phyloP scores from a whole-genome alignment of 2,797 vertebrate species.

The Oreonectes daqikongensis region DNA sequence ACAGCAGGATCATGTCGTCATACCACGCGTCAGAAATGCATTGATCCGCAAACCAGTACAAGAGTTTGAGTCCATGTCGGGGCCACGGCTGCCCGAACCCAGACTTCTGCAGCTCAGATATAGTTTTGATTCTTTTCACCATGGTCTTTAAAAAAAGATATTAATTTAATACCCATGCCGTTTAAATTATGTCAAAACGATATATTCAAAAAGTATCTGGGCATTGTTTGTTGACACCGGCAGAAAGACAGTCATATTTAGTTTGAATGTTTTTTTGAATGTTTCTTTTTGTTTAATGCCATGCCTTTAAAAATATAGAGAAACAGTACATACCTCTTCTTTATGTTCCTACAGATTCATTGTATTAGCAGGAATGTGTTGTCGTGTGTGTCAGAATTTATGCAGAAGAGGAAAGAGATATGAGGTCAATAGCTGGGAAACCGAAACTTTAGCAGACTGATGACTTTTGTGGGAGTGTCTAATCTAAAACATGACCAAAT shows the following conservation, averaged over 20 bases:
- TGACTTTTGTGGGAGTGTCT: neutral
- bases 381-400: neutral
- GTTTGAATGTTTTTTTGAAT: too few relatives aligned
- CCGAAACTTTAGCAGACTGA: neutral
- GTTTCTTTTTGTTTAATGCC: neutral
- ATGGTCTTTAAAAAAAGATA: neutral
- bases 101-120: neutral
- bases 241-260: neutral
- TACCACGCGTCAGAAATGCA: neutral
- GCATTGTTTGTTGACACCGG: neutral
- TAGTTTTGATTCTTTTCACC: slow-evolving; percentile 1
- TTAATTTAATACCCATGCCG: too few relatives aligned
- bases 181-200: neutral
- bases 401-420: neutral
- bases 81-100: slow-evolving; percentile 32
- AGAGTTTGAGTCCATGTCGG: slow-evolving; percentile 41
- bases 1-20: neutral
- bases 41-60: slow-evolving; percentile 42
- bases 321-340: neutral
- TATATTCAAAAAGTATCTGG: neutral
- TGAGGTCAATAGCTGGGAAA: neutral
- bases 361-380: neutral
- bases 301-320: neutral
- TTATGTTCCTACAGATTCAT: neutral
- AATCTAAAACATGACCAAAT: neutral